Base-by-base conservation (phyloP, 1,140 invertebrate species). In the Colletes gigas region DNA sequence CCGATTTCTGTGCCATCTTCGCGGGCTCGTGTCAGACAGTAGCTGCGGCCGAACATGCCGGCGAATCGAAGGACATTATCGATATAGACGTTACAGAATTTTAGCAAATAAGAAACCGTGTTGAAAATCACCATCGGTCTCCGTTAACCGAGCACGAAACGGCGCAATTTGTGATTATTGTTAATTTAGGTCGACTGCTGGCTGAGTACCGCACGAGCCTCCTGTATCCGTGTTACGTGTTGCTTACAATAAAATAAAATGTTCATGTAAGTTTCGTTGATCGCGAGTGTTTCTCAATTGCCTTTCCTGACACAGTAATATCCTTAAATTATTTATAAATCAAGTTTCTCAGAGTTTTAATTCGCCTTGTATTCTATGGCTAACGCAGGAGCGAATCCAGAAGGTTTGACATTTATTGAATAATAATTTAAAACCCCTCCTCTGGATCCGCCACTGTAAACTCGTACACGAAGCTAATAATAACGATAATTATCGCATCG, bases 241-340 rank as follows among this genome's bases (percentile, higher is more conserved):
- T 91, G 90, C 91, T 93, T 93, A 91, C 87, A 91, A 92, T 91
- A 91, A 93, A 93, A 78, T 63, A 52, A 78, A 86, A 66, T 79
- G 69, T 86, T 86, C 72, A 76, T 60, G 78, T 50, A 57, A 72
- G 17, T 57, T 44, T 62, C 4, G 3, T 47, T 57, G 52, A 19
- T 17, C 1, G 15, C 8, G 10, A 8, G 9, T 50, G 10, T 19
- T 14, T 41, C 21, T 15, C 44, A 0, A 15, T 2, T 63, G 15
- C n/a, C 6, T 19, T 39, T 44, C 30, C 30, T 30, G 30, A 30
- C 30, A 30, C 30, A 30, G 30, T 30, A 30, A 30, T 30, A 30
- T 30, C 30, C 30, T 30, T 30, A 30, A 30, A 30, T 30, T 30
- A 30, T 30, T 30, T 30, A 30, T 30, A 30, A 2, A 30, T 30